Percentiles rank a stretch among this genome's conserved stretches.
These are phyloP conservation scores for Boloria euphrosyne DNA, from an alignment of 2,888 invertebrate species.

Conservation along the genomic window DNA sequence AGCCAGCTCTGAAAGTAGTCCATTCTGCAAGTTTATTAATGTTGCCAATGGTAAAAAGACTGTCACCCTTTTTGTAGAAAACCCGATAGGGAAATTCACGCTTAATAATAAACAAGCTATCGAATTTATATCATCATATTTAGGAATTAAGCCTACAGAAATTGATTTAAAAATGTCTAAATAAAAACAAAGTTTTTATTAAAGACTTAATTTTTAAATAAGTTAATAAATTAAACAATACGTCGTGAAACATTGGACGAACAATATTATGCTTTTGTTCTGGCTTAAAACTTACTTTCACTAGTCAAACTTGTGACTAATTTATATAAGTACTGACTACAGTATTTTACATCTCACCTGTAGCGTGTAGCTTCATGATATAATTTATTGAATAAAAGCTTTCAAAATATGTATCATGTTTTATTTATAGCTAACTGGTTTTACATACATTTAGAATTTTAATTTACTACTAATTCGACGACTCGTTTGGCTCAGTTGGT, in stretches of 20 bases:
- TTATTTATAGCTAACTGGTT: neutral
- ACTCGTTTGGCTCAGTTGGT: no score
- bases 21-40: constrained; percentile 85
- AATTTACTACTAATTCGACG: neutral
- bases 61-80: constrained; percentile 85
- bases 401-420: constrained; percentile 1
- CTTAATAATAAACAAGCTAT: constrained; percentile 57
- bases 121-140: constrained; percentile 58
- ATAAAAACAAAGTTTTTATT: constrained; percentile 7
- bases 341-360: constrained; percentile 34
- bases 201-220: constrained; percentile 1
- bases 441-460: neutral
- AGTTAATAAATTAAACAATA: neutral
- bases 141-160: constrained; percentile 46
- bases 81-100: constrained; percentile 80
- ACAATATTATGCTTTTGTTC: constrained; percentile 6
- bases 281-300: constrained; percentile 25
- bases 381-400: constrained; percentile 37
- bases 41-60: constrained; percentile 77
- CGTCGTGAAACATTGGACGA: constrained; percentile 16
- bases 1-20: constrained; percentile 53
- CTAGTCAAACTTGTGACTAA: constrained; percentile 34
- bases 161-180: constrained; percentile 21
- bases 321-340: constrained; percentile 23
- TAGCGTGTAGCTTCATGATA: constrained; percentile 28